Evolutionary conservation across 2,113 vertebrate genomes (phyloP), one percentile per base, ranked within the genome.

Genomic region (Passerina amoena): DNA sequence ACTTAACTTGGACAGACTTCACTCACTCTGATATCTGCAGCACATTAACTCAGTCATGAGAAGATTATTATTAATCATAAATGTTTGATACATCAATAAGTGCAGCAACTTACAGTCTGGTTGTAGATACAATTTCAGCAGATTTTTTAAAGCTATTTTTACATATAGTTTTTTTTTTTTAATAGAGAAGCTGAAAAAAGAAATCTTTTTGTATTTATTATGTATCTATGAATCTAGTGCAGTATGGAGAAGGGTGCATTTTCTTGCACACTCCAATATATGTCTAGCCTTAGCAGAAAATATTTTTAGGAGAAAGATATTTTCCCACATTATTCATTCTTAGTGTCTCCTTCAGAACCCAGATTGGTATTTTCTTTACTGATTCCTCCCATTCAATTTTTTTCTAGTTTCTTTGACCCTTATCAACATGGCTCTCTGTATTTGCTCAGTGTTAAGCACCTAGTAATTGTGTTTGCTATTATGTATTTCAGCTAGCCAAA

Each of bases 1-100:
- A 82, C 50, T 93, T 96, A 97, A 88, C 94, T 89, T 97, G 96
- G 57, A 91, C 88, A 65, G 92, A 86, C 73, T 94, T 76, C 40
- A 30, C 37, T 86, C 47, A n/a, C 53, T 94, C 53, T 85, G 73
- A 92, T 94, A 88, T 88, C 57, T 78, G 35, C 45, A 71, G 68
- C 42, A 40, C 1, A 5, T 72, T 80, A 88, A 60, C 40, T 92
- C 44, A 81, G 44, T 92, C 61, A 61, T 82, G 47, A 86, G n/a
- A 66, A 77, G 18, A 15, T 53, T 93, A 66, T 82, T 93, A 60
- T 64, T 95, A 85, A 90, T 78, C 45, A 57, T 86, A 64, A 92
- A 64, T 24, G 15, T 75, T 77, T 86, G 28, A 75, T 65, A 45
- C 9, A 47, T 96, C 90, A 80, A 8, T 68, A 81, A 72, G 11